Conservation (phyloP, 2,797 vertebrate genomes). For the Parauchenoglanis ngamensis region DNA sequence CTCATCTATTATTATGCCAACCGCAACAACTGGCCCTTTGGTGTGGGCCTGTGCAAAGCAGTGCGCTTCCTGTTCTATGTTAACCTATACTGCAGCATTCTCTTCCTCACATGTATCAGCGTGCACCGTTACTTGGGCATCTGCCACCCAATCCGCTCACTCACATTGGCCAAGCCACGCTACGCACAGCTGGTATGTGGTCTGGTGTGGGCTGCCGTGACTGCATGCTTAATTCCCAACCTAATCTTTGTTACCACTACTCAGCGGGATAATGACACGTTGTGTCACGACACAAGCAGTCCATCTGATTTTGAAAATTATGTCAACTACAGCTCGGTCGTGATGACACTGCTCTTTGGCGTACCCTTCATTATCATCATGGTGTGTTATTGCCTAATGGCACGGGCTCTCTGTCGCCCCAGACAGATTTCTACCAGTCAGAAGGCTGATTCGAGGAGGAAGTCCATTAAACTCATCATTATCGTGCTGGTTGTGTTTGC, state of each 20-base stretch:
- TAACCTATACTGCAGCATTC: slow-evolving; percentile 95
- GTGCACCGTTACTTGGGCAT: slow-evolving; percentile 90
- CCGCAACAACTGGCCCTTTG: slow-evolving; percentile 90
- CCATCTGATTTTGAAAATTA: slow-evolving; percentile 82
- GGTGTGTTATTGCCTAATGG: slow-evolving; percentile 88
- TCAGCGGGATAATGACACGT: slow-evolving; percentile 75
- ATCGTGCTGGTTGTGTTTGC: slow-evolving; percentile 87
- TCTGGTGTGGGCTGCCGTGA: slow-evolving; percentile 79
- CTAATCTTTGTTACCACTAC: slow-evolving; percentile 89
- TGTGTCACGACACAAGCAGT: slow-evolving; percentile 92
- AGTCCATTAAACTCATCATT: slow-evolving; percentile 85
- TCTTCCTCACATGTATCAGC: slow-evolving; percentile 94
- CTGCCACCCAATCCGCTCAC: slow-evolving; percentile 86
- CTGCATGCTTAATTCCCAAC: slow-evolving; percentile 84
- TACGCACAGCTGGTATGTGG: slow-evolving; percentile 80
- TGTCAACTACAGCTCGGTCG: slow-evolving; percentile 82
- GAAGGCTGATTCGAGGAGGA: slow-evolving; percentile 69
- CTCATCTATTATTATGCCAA: slow-evolving; percentile 92
- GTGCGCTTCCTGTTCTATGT: slow-evolving; percentile 91
- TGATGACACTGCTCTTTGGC: slow-evolving; percentile 88
- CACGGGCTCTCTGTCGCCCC: slow-evolving; percentile 76
- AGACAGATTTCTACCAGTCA: slow-evolving; percentile 61
- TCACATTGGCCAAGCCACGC: slow-evolving; percentile 76
- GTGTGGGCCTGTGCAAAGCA: slow-evolving; percentile 80
- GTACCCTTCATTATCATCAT: slow-evolving; percentile 86